phyloP scores from a whole-genome alignment of 2,113 vertebrate species.

The Asarcornis scutulata region DNA sequence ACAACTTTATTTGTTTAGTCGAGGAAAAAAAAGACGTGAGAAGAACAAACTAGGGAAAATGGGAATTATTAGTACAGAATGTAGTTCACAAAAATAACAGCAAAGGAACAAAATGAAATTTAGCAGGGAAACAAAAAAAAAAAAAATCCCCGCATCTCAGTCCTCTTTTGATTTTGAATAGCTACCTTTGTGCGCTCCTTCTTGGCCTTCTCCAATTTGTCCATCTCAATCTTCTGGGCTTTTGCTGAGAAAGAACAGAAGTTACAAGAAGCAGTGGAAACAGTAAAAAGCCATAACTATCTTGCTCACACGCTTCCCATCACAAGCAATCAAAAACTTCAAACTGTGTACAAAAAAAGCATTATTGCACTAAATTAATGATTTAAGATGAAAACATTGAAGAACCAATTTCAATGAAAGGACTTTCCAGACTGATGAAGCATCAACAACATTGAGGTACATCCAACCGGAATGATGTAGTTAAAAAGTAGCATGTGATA shows the following conservation, averaged over 20 bases:
- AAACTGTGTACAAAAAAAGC: background rate
- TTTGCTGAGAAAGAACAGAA: conserved; percentile 81
- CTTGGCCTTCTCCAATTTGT: conserved; percentile 97
- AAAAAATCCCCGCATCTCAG: background rate
- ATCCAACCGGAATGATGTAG: conserved; percentile 12
- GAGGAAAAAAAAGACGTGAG: background rate
- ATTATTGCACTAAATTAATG: background rate
- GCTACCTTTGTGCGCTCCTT: conserved; percentile 95
- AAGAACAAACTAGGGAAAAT: background rate
- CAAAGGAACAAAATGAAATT: background rate
- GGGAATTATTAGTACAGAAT: background rate
- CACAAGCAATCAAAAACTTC: background rate
- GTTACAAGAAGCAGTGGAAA: background rate
- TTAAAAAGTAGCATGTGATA: conserved; percentile 24
- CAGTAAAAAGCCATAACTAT: background rate
- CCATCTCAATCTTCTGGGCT: conserved; percentile 98
- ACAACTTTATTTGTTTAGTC: background rate
- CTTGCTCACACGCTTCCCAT: background rate
- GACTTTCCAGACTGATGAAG: conserved; percentile 41
- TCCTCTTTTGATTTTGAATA: background rate
- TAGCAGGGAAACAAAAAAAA: background rate
- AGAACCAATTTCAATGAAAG: conserved; percentile 21
- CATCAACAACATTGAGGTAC: conserved; percentile 41
- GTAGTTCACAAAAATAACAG: background rate
- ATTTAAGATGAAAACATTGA: background rate